Evolutionary conservation across 2,888 invertebrate species (phyloP).

Genomic region (Trilocha varians): DNA sequence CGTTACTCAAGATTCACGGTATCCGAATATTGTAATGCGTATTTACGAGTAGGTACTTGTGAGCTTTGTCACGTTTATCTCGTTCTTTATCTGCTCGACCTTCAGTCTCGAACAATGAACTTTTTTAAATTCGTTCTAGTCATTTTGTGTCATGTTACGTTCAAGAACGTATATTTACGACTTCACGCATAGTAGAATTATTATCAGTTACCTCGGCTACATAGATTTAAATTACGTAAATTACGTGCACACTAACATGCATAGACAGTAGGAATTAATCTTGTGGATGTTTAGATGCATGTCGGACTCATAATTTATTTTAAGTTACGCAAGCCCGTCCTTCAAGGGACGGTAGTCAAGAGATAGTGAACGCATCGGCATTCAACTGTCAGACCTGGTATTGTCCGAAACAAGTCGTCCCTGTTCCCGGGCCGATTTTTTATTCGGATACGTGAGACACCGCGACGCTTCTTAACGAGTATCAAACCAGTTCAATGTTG

Average conservation of each 20-base stretch:
- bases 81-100: constrained; percentile 26
- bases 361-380: constrained; percentile 49
- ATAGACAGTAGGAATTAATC: no score
- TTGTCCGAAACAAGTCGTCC: constrained; percentile 59
- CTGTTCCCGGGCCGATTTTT: constrained; percentile 47
- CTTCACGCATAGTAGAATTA: no score
- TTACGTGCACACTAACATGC: no score
- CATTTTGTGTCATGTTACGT: neutral
- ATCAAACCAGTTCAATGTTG: constrained; percentile 61
- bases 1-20: constrained; percentile 9
- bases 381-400: constrained; percentile 58
- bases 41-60: constrained; percentile 6
- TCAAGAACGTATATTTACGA: no score
- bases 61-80: constrained; percentile 13
- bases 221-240: no score
- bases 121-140: constrained; percentile 11
- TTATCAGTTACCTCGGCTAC: no score
- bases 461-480: constrained; percentile 61
- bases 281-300: neutral
- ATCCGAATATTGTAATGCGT: constrained; percentile 10
- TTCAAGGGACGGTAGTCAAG: neutral
- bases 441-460: constrained; percentile 62
- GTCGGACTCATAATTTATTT: neutral
- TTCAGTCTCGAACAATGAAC: constrained; percentile 27
- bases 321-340: neutral